Evolutionary conservation across 2,113 vertebrate species (phyloP).

Genomic region (Tapirus terrestris): DNA sequence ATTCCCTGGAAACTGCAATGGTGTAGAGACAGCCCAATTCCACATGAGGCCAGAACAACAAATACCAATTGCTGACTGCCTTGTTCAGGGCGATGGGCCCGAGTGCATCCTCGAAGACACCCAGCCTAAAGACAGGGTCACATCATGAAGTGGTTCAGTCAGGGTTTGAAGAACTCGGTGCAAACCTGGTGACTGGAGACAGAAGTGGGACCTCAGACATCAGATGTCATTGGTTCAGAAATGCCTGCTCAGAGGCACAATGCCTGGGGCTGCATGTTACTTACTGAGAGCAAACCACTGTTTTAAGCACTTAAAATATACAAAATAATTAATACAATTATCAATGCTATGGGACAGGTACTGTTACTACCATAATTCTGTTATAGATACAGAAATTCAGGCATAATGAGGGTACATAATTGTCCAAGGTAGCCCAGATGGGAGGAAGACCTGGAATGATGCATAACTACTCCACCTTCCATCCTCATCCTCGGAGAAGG

Average conservation of each 20-base stretch:
- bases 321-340: neutral
- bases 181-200: neutral
- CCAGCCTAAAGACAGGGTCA: too few species aligned
- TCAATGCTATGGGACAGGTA: neutral
- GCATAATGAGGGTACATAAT: neutral
- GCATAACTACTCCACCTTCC: rapidly evolving
- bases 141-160: rapidly evolving
- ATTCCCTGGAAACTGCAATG: neutral
- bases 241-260: too few species aligned
- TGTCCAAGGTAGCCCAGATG: neutral
- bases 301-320: neutral
- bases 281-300: neutral
- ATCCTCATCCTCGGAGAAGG: neutral
- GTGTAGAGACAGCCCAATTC: rapidly evolving
- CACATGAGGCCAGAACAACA: rapidly evolving
- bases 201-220: too few species aligned
- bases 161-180: neutral
- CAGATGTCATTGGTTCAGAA: neutral
- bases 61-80: rapidly evolving
- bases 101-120: too few species aligned
- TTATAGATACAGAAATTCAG: neutral
- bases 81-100: neutral
- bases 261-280: neutral
- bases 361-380: neutral
- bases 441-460: neutral